Evolutionary conservation across 1,140 invertebrate genomes (phyloP).

Genomic region (Glomeris maerens): DNA sequence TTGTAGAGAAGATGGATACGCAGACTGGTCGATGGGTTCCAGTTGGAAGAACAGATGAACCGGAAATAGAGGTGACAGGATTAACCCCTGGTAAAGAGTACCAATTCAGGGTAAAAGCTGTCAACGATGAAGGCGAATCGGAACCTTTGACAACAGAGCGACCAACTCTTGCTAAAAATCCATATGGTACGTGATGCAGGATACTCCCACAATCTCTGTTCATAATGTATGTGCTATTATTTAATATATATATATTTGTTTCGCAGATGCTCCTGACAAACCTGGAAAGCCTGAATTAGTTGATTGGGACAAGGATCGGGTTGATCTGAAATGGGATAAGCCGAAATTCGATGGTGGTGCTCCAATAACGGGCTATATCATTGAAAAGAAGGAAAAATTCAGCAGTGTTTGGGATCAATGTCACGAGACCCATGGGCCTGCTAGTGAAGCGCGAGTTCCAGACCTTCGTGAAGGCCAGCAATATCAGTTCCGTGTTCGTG

Average conservation of each 20-base stretch:
- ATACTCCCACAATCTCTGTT: neutral
- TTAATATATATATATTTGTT: neutral
- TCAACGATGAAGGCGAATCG: slow-evolving; percentile 95
- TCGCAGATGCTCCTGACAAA: slow-evolving; percentile 62
- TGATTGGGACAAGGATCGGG: slow-evolving; percentile 86
- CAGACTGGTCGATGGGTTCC: slow-evolving; percentile 85
- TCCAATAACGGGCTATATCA: slow-evolving; percentile 86
- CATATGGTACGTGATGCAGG: slow-evolving; percentile 52
- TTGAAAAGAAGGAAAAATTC: slow-evolving; percentile 93
- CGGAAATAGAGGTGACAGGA: slow-evolving; percentile 80
- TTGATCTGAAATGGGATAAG: slow-evolving; percentile 83
- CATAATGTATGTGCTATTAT: neutral
- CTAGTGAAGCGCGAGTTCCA: slow-evolving; percentile 63
- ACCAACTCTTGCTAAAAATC: slow-evolving; percentile 78
- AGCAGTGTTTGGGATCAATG: slow-evolving; percentile 70
- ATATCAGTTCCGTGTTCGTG: slow-evolving; percentile 83
- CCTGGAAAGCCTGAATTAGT: slow-evolving; percentile 74
- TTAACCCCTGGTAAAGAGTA: slow-evolving; percentile 88
- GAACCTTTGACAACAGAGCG: slow-evolving; percentile 82
- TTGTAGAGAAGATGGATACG: slow-evolving; percentile 92
- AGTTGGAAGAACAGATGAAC: slow-evolving; percentile 65
- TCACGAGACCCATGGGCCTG: slow-evolving; percentile 50
- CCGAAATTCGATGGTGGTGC: slow-evolving; percentile 82
- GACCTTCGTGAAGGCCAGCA: slow-evolving; percentile 79
- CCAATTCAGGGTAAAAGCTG: slow-evolving; percentile 91